Conservation (phyloP, 2,113 vertebrate genomes). For the Leptobrachium leishanense region DNA sequence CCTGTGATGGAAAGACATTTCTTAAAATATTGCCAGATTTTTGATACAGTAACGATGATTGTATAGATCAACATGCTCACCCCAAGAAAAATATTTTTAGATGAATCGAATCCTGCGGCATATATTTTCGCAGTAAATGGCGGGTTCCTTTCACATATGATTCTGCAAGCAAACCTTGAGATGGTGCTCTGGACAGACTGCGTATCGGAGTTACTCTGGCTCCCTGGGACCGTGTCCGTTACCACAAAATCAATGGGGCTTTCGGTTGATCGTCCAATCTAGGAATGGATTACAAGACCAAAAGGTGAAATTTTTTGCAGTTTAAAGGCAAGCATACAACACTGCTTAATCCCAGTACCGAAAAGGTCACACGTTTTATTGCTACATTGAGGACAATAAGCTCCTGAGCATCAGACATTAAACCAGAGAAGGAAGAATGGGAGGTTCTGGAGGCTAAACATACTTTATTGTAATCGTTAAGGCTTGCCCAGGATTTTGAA, state of each 20-base stretch:
- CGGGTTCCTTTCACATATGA: conserved; percentile 93
- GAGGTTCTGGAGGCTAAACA: no score
- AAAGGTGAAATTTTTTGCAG: neutral
- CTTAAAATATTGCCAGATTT: neutral
- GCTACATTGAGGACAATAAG: no score
- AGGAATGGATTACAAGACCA: conserved; percentile 48
- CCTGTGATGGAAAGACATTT: conserved; percentile 64
- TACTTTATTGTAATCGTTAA: no score
- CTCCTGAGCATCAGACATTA: no score
- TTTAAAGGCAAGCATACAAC: no score
- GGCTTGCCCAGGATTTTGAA: no score
- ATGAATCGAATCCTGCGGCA: conserved; percentile 96
- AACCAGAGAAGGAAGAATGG: no score
- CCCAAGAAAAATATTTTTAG: conserved; percentile 98
- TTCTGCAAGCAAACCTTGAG: conserved; percentile 96
- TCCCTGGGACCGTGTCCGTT: conserved; percentile 94
- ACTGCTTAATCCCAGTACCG: no score
- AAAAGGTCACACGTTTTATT: no score
- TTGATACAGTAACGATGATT: fast-evolving
- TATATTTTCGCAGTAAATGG: conserved; percentile 95
- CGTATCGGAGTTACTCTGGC: conserved; percentile 90
- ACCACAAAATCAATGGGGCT: conserved; percentile 97
- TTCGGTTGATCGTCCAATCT: conserved; percentile 97
- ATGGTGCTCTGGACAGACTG: conserved; percentile 98
- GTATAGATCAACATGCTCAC: conserved; percentile 60